Percentiles rank a stretch among this genome's conserved stretches.
phyloP scores from a whole-genome alignment of 2,888 invertebrate genomes.

The Willowsia nigromaculata region DNA sequence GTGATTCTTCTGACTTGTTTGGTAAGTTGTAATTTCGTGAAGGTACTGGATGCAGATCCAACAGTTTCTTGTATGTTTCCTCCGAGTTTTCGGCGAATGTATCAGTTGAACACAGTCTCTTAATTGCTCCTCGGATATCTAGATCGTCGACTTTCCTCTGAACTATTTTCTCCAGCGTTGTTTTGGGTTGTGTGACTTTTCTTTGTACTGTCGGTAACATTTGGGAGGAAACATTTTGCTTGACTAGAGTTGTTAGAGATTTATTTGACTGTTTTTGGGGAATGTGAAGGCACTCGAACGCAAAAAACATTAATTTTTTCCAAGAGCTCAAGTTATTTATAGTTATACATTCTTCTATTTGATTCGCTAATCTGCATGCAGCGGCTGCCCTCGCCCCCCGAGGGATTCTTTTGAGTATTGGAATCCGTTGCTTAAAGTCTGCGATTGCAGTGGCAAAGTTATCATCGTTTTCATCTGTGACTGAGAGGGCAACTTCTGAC shows the following conservation, averaged over 20 bases:
- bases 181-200: not conserved
- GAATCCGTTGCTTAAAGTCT: too few relatives aligned
- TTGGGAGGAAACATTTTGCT: not conserved
- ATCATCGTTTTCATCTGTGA: too few relatives aligned
- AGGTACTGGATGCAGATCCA: slow-evolving; percentile 14
- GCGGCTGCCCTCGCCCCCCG: too few relatives aligned
- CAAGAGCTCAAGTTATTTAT: not conserved
- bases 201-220: not conserved
- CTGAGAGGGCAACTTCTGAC: not conserved
- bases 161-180: not conserved
- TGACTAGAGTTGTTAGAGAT: not conserved
- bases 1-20: not conserved
- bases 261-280: not conserved
- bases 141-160: slow-evolving; percentile 8
- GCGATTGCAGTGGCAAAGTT: too few relatives aligned
- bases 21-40: not conserved
- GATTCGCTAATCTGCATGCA: not conserved
- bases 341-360: not conserved
- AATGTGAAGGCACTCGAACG: not conserved
- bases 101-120: slow-evolving; percentile 15
- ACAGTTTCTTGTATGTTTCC: not conserved
- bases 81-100: not conserved
- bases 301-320: not conserved
- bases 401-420: too few relatives aligned
- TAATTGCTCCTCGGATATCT: slow-evolving; percentile 34